Conservation (phyloP, 2,888 invertebrate species). For the Hydroisotoma schaefferi region DNA sequence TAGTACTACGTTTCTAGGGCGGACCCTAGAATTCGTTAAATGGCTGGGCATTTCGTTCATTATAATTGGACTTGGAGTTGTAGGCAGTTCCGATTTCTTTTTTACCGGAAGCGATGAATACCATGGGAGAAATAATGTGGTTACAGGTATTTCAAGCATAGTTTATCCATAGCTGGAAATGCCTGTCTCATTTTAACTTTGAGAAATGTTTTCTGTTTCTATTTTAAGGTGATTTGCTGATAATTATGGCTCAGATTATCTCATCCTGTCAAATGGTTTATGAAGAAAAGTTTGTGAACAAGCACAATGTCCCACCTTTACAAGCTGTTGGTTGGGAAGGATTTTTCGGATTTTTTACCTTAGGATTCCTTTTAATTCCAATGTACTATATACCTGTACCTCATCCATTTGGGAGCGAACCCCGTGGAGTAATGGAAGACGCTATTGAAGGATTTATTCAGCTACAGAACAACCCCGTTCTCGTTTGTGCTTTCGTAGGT, state of each 20-base stretch:
- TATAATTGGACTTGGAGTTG: constrained; percentile 66
- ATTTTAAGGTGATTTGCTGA: constrained; percentile 58
- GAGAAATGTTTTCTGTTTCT: background rate
- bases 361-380: constrained; percentile 65
- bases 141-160: too few relatives aligned
- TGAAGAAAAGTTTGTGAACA: constrained; percentile 84
- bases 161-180: background rate
- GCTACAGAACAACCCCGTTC: constrained; percentile 63
- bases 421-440: constrained; percentile 75
- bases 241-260: constrained; percentile 67
- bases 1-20: constrained; percentile 71
- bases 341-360: constrained; percentile 66
- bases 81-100: constrained; percentile 70
- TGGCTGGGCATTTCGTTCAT: constrained; percentile 74
- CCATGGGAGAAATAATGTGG: constrained; percentile 40
- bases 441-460: constrained; percentile 79
- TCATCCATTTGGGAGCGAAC: constrained; percentile 71
- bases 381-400: constrained; percentile 77
- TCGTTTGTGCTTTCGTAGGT: constrained; percentile 67
- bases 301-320: constrained; percentile 76
- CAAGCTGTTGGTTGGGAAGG: constrained; percentile 94
- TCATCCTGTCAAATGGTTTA: constrained; percentile 85
- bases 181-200: background rate
- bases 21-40: constrained; percentile 63
- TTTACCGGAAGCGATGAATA: constrained; percentile 45